Evolutionary conservation across 2,888 invertebrate species (phyloP).

Genomic region (Stenodera caucasica): DNA sequence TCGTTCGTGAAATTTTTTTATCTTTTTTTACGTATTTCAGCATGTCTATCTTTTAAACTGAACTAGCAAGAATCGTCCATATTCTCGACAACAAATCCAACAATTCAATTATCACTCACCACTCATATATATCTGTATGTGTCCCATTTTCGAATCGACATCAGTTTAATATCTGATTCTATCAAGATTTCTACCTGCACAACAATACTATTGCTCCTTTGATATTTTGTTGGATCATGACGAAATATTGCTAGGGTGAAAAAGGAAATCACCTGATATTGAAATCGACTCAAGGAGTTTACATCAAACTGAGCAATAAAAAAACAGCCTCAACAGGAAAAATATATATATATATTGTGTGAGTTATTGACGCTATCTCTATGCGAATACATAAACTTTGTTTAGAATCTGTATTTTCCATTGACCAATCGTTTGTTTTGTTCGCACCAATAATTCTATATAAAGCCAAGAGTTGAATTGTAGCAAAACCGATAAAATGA

Average conservation of each 20-base stretch:
- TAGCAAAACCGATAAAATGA: neutral
- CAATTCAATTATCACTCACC: neutral
- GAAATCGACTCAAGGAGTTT: neutral
- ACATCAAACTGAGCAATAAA: neutral
- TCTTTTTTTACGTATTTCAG: slow-evolving; percentile 5
- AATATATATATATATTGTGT: neutral
- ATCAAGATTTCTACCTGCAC: neutral
- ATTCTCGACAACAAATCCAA: neutral
- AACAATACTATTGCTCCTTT: neutral
- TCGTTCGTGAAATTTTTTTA: slow-evolving; percentile 16
- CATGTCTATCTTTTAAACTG: neutral
- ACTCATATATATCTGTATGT: too few species aligned
- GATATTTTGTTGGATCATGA: neutral
- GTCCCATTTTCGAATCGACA: slow-evolving; percentile 2
- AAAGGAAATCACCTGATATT: slow-evolving; percentile 5
- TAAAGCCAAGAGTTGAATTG: slow-evolving; percentile 4
- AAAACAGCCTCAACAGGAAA: neutral
- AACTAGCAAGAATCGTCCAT: neutral
- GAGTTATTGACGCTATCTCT: neutral
- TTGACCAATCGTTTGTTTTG: slow-evolving; percentile 6
- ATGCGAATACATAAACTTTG: slow-evolving; percentile 1
- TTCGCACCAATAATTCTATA: slow-evolving; percentile 2
- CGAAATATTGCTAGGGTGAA: neutral
- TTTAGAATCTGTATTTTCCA: slow-evolving; percentile 7
- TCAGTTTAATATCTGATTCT: neutral